Evolutionary conservation across 1,140 invertebrate genomes (phyloP).

Genomic region (Drosophila simulans): DNA sequence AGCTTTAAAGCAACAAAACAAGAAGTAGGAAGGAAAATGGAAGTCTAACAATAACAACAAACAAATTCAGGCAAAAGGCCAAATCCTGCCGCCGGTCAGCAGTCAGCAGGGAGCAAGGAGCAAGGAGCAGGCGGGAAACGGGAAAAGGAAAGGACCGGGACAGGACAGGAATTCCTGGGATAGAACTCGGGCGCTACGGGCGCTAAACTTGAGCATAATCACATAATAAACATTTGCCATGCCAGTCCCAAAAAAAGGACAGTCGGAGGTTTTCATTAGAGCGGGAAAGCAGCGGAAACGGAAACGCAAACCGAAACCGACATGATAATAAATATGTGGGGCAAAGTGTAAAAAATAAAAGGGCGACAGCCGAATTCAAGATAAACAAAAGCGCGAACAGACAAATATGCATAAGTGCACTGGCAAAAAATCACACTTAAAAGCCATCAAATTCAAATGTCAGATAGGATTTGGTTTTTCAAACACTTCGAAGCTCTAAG

Average conservation of each 20-base stretch:
- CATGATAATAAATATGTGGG: constrained; percentile 76
- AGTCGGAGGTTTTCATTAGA: constrained; percentile 63
- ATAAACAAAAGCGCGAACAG: constrained; percentile 65
- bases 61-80: constrained; percentile 58
- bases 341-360: constrained; percentile 70
- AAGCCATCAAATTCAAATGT: not conserved
- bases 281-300: constrained; percentile 43
- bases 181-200: constrained; percentile 38
- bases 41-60: constrained; percentile 56
- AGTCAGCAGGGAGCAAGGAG: constrained; percentile 9
- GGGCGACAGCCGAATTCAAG: constrained; percentile 61
- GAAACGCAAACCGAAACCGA: constrained; percentile 60
- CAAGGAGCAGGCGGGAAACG: not conserved
- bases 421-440: not conserved
- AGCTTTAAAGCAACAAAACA: constrained; percentile 49
- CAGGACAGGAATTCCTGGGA: constrained; percentile 34
- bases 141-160: constrained; percentile 37
- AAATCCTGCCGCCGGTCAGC: constrained; percentile 64
- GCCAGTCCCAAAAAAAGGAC: constrained; percentile 30
- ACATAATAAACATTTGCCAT: constrained; percentile 77
- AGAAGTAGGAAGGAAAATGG: constrained; percentile 2
- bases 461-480: not conserved
- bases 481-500: not conserved
- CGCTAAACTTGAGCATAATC: constrained; percentile 77
- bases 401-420: constrained; percentile 19